phyloP scores from a whole-genome alignment of 30 jellyfish, hydroid and myxozoan species.

The Cassiopea xamachana region DNA sequence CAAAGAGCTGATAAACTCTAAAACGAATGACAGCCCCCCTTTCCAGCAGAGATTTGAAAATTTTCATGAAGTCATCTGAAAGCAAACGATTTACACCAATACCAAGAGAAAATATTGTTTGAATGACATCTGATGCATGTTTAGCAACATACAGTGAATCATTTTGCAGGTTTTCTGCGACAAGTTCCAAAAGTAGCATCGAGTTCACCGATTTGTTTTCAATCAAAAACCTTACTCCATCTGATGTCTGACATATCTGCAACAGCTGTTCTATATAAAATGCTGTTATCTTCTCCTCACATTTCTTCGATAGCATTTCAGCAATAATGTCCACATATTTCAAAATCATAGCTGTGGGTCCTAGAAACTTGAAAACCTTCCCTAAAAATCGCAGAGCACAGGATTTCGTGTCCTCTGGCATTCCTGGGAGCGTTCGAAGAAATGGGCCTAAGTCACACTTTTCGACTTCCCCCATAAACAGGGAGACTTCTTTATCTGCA shows the following conservation, averaged over 20 bases:
- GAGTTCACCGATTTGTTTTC: not conserved
- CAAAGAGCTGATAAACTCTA: conserved; percentile 85
- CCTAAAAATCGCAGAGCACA: conserved; percentile 35
- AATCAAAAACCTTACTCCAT: conserved; percentile 22
- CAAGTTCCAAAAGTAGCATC: not conserved
- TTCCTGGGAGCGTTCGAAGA: not conserved
- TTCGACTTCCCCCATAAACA: conserved; percentile 1
- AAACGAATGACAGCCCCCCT: conserved; percentile 72
- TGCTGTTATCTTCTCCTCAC: conserved; percentile 18
- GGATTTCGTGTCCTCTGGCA: conserved; percentile 30
- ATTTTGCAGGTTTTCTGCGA: conserved; percentile 12
- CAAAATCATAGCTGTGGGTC: conserved; percentile 5
- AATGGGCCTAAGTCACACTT: conserved; percentile 31
- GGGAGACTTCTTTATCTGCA: conserved; percentile 19
- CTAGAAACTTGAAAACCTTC: conserved; percentile 13
- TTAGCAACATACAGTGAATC: conserved; percentile 40
- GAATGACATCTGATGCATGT: conserved; percentile 38
- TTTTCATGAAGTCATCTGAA: conserved; percentile 30
- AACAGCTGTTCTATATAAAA: conserved; percentile 47
- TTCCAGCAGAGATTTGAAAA: conserved; percentile 23
- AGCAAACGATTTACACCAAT: conserved; percentile 7
- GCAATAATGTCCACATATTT: not conserved
- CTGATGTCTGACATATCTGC: not conserved
- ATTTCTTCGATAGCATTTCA: not conserved
- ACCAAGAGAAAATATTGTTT: not conserved